Evolutionary conservation across 2,888 invertebrate genomes (phyloP).

Genomic region (Molorchus minor): DNA sequence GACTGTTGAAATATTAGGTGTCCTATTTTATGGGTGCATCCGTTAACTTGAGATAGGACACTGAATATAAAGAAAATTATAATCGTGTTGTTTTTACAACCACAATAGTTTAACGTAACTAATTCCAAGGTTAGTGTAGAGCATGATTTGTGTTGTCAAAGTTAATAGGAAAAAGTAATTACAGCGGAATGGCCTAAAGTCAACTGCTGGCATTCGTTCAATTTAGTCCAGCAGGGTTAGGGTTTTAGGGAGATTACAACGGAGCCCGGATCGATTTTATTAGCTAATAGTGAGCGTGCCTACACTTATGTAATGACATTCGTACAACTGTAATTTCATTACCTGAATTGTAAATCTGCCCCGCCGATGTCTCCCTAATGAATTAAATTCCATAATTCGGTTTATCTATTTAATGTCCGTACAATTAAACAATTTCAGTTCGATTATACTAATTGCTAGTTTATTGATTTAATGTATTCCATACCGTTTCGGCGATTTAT

Average conservation of each 20-base stretch:
- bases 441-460: slow-evolving; percentile 37
- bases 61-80: too few species aligned
- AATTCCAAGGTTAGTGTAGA: too few species aligned
- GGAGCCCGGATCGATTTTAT: slow-evolving; percentile 61
- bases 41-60: too few species aligned
- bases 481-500: slow-evolving; percentile 20
- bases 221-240: slow-evolving; percentile 44
- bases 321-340: slow-evolving; percentile 62
- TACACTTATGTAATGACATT: slow-evolving; percentile 63
- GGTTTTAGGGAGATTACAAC: slow-evolving; percentile 59
- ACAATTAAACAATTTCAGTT: slow-evolving; percentile 48
- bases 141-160: slow-evolving; percentile 38
- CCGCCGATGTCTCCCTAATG: slow-evolving; percentile 58
- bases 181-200: slow-evolving; percentile 44
- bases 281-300: slow-evolving; percentile 62
- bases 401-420: slow-evolving; percentile 47
- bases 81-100: too few species aligned
- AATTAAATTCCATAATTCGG: slow-evolving; percentile 50
- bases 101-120: too few species aligned
- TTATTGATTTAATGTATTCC: slow-evolving; percentile 30
- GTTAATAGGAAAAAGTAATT: slow-evolving; percentile 45
- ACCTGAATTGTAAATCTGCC: slow-evolving; percentile 61
- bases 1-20: too few species aligned
- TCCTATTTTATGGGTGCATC: too few species aligned
- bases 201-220: slow-evolving; percentile 53